A percentile compares a stretch with the other conserved stretches of the same genome.
Conservation (phyloP, 1,140 invertebrate genomes). For the Zaprionus capensis region DNA sequence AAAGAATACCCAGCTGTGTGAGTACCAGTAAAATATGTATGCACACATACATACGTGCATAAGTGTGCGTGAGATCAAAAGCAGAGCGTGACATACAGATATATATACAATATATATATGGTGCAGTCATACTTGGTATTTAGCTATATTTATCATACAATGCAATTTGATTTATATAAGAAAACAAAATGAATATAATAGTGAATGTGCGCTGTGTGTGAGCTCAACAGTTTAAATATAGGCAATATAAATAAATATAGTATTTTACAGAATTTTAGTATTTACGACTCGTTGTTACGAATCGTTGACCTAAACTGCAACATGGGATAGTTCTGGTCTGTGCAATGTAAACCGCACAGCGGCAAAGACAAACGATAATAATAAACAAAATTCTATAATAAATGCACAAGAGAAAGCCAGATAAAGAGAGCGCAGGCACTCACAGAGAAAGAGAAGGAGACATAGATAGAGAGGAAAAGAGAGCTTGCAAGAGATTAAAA, state of each 20-base stretch:
- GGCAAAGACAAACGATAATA: constrained; percentile 16
- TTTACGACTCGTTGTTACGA: constrained; percentile 23
- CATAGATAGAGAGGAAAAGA: background rate
- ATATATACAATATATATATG: background rate
- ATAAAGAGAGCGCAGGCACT: constrained; percentile 12
- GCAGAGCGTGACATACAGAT: background rate
- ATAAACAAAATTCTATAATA: constrained; percentile 40
- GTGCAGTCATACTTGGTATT: background rate
- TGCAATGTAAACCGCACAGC: constrained; percentile 7
- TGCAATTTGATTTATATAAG: constrained; percentile 8
- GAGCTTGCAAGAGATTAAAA: constrained; percentile 22
- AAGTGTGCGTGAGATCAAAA: background rate
- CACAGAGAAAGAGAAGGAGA: background rate
- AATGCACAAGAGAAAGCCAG: constrained; percentile 23
- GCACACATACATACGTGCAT: background rate
- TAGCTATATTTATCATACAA: constrained; percentile 1
- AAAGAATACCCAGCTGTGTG: background rate
- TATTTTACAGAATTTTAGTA: background rate
- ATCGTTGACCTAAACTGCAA: constrained; percentile 33
- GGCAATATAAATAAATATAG: constrained; percentile 9
- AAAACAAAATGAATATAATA: constrained; percentile 1
- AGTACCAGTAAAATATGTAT: constrained; percentile 16
- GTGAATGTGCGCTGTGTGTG: background rate
- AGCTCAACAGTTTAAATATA: constrained; percentile 9
- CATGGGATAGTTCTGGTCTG: constrained; percentile 9